Conservation (phyloP, 2,797 vertebrate species). For the Loriculus beryllinus region DNA sequence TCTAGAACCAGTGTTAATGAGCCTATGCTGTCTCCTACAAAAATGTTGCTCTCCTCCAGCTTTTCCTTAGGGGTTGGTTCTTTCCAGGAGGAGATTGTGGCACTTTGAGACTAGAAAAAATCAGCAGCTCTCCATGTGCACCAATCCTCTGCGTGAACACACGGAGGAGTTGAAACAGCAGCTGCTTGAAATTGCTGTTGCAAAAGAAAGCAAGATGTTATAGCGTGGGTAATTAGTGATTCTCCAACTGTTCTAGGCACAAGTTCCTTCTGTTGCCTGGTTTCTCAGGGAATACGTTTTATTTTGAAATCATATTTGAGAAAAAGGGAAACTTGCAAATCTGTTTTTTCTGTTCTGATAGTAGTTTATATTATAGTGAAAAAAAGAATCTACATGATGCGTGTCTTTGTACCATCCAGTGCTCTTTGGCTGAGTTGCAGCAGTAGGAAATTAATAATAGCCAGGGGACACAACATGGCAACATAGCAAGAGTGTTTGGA, state of each 20-base stretch:
- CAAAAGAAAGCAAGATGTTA: not conserved
- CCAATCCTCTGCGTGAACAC: not conserved
- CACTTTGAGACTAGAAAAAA: not conserved
- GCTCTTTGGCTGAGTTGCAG: not conserved
- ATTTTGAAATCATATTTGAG: not conserved
- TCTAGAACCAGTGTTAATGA: rapidly evolving
- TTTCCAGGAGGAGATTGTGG: not conserved
- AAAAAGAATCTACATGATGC: not conserved
- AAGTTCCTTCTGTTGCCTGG: not conserved
- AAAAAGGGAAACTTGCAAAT: not conserved
- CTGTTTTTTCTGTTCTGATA: not conserved
- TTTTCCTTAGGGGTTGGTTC: not conserved
- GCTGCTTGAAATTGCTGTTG: not conserved
- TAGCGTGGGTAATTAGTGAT: not conserved
- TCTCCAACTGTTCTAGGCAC: not conserved
- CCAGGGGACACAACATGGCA: not conserved
- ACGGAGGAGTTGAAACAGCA: not conserved
- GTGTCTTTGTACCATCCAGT: not conserved
- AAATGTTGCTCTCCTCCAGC: rapidly evolving
- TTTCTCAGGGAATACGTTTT: not conserved
- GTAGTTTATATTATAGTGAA: not conserved
- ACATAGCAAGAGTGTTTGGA: not conserved
- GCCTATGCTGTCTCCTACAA: rapidly evolving
- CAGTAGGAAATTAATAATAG: not conserved
- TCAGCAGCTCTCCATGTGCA: not conserved